phyloP scores from a whole-genome alignment of 2,113 vertebrate species.

The Phodopus roborovskii region DNA sequence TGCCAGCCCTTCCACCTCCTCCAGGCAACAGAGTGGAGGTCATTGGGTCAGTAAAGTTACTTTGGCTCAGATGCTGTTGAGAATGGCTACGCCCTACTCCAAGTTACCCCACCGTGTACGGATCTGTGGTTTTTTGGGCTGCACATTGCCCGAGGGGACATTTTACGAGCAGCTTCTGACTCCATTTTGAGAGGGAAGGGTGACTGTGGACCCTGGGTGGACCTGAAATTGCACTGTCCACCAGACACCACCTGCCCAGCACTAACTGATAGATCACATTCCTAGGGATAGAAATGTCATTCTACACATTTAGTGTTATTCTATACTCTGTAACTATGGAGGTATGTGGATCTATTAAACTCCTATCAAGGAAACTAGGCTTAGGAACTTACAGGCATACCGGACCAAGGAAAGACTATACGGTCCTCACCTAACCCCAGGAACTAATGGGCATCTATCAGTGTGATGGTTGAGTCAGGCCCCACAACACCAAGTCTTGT shows the following conservation, averaged over 20 bases:
- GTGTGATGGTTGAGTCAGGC: too few relatives aligned
- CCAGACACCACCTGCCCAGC: background rate
- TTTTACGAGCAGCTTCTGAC: background rate
- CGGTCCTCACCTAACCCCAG: background rate
- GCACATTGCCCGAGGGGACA: background rate
- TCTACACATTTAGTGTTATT: background rate
- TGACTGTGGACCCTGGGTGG: background rate
- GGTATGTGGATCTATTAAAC: background rate
- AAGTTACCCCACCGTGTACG: background rate
- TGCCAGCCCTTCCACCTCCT: too few relatives aligned
- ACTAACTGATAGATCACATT: too few relatives aligned
- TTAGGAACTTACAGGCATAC: background rate
- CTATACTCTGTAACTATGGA: background rate
- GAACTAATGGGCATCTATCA: background rate
- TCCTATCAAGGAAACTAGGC: background rate
- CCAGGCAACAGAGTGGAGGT: background rate
- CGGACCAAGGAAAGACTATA: background rate
- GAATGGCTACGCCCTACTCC: background rate
- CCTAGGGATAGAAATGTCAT: background rate
- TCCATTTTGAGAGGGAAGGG: background rate
- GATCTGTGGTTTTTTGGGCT: background rate
- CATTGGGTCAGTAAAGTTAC: fast-evolving
- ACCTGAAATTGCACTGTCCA: background rate
- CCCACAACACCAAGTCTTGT: background rate
- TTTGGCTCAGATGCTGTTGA: background rate